Base-by-base conservation (phyloP, 2,888 invertebrate species). In the Mythimna albipuncta region DNA sequence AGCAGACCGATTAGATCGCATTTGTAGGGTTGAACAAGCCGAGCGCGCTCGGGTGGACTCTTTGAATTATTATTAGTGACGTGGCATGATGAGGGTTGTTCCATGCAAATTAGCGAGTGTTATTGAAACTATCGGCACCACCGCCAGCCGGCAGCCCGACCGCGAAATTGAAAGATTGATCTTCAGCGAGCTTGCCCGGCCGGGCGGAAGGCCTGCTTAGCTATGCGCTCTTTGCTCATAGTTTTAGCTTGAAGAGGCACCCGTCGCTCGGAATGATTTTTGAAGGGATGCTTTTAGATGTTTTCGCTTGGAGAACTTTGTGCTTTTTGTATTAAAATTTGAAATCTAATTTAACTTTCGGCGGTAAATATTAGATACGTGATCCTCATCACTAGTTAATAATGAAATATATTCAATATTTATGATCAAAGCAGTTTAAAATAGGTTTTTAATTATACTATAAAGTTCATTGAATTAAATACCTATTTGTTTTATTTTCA, bases 1-100 rank as follows among this genome's bases (percentile, higher is more conserved):
- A 91, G 89, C 90, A 88, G 88, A 86, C 87, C 90, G 91, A 91
- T 92, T 90, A 91, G 87, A 90, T 85, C 86, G 87, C 84, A 87
- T 87, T 86, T 85, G 88, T 82, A 87, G 88, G 90, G 89, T 85
- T 87, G 88, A 87, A 82, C 85, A 86, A 83, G 84, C 81, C 79
- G 71, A 79, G 83, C 71, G 77, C 81, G 87, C 79, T 85, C 72
- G 78, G 84, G 58, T 83, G 74, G 81, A 82, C 88, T 83, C 86
- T 84, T 85, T 85, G 85, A 86, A 82, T 79, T 86, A 87, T 86
- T 79, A 87, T 85, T 85, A 80, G 82, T 83, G 88, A 84, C 80
- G 82, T 82, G 80, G 79, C 75, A 77, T 73, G 85, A 87, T 84
- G 84, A 82, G 77, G 84, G 88, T 88, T 82, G 80, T 78, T 67